Conservation (phyloP, 2,797 vertebrate species). For the Coccyzus lansbergi region DNA sequence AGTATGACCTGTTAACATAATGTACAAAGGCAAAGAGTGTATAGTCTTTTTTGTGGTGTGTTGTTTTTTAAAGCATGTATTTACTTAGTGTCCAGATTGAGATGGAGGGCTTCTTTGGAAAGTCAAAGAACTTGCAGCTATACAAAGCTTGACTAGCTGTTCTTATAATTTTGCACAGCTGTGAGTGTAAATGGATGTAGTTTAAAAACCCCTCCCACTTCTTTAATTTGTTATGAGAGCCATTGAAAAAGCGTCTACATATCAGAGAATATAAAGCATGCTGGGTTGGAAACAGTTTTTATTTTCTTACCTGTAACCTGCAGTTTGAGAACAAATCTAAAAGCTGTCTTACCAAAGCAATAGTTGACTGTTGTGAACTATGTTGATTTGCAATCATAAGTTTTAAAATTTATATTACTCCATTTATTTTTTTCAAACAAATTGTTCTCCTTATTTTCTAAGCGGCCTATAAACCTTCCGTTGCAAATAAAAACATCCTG, state of each 20-base stretch:
- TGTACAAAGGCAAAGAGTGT: not conserved
- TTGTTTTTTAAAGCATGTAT: not conserved
- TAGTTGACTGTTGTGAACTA: not conserved
- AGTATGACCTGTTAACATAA: not conserved
- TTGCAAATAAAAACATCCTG: conserved; percentile 33
- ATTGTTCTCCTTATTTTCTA: conserved; percentile 22
- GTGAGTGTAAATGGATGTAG: not conserved
- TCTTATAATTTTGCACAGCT: not conserved
- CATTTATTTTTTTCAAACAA: conserved; percentile 18
- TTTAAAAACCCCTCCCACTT: not conserved
- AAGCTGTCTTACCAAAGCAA: not conserved
- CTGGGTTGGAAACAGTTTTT: not conserved
- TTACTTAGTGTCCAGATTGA: not conserved
- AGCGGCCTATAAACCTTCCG: conserved; percentile 45
- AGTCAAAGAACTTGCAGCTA: not conserved
- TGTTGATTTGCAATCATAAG: conserved; percentile 40
- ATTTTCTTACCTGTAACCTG: not conserved
- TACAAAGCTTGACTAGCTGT: not conserved
- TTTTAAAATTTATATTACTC: not conserved
- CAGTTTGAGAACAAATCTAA: not conserved
- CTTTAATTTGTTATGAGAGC: not conserved
- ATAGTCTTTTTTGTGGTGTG: not conserved
- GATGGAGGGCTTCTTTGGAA: not conserved
- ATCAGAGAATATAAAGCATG: not conserved
- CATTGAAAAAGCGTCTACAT: not conserved